Conservation (phyloP, 2,888 invertebrate species). For the Cetonia aurata region DNA sequence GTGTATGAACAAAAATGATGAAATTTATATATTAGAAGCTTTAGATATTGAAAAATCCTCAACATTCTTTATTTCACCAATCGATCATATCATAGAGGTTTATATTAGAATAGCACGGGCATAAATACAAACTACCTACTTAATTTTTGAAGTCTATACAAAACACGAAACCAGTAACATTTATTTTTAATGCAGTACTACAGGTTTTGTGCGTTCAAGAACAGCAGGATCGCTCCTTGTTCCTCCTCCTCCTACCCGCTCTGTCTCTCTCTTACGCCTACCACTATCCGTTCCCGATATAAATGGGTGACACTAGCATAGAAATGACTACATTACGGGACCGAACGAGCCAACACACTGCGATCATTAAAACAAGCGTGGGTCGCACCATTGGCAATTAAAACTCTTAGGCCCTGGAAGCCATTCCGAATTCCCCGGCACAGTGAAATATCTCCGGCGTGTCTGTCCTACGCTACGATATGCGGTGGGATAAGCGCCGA, state of each 20-base stretch:
- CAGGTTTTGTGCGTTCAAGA: no score
- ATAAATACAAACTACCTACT: no score
- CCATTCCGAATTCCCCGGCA: slow-evolving; percentile 53
- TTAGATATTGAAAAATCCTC: no score
- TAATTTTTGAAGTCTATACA: no score
- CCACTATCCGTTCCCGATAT: slow-evolving; percentile 16
- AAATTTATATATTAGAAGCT: no score
- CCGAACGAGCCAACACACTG: slow-evolving; percentile 57
- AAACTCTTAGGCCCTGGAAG: slow-evolving; percentile 57
- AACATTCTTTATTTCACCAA: no score
- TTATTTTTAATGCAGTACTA: no score
- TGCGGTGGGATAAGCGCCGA: slow-evolving; percentile 24
- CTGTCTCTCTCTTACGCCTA: background rate
- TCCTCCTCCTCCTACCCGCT: background rate
- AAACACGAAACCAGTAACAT: no score
- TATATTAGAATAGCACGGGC: no score
- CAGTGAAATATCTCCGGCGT: slow-evolving; percentile 38
- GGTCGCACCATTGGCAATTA: slow-evolving; percentile 59
- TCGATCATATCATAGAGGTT: no score
- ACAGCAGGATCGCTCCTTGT: background rate
- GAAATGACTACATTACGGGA: slow-evolving; percentile 59
- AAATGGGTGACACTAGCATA: slow-evolving; percentile 55
- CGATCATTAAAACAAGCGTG: slow-evolving; percentile 59
- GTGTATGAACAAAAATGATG: no score
- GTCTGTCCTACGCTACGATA: slow-evolving; percentile 3